A percentile compares a stretch with the other conserved stretches of the same genome.
phyloP scores from a whole-genome alignment of 2,888 invertebrate genomes.

The Trisateles emortualis region DNA sequence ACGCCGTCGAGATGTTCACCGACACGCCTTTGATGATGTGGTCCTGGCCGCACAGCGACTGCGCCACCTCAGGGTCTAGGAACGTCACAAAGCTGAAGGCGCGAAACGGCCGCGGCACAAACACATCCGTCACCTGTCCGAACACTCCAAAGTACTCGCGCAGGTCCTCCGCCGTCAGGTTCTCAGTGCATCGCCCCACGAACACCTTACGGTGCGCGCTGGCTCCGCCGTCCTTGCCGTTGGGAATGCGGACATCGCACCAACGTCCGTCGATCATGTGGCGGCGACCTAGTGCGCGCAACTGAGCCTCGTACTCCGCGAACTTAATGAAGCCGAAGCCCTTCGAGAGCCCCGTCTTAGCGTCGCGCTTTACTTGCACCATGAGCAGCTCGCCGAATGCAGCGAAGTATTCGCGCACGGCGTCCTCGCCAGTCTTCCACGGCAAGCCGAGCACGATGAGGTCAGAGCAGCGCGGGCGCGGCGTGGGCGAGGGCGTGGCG shows the following conservation, averaged over 20 bases:
- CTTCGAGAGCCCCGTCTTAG: constrained; percentile 88
- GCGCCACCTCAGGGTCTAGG: constrained; percentile 92
- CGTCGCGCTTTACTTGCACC: constrained; percentile 87
- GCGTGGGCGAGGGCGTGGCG: constrained; percentile 90
- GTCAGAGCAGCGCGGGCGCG: constrained; percentile 88
- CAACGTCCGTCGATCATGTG: constrained; percentile 91
- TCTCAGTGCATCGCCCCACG: constrained; percentile 94
- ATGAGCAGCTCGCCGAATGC: constrained; percentile 89
- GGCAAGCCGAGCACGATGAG: constrained; percentile 93
- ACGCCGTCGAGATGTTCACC: constrained; percentile 95
- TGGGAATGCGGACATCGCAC: constrained; percentile 91
- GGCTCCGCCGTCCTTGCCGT: constrained; percentile 89
- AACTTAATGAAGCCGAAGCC: constrained; percentile 92
- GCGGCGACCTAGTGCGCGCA: constrained; percentile 88
- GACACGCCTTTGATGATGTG: constrained; percentile 95
- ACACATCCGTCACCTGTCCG: constrained; percentile 95
- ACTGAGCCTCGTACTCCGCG: constrained; percentile 88
- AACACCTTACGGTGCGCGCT: constrained; percentile 92
- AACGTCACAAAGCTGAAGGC: constrained; percentile 95
- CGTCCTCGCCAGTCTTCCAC: constrained; percentile 92
- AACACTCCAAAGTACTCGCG: constrained; percentile 92
- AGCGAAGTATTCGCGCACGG: constrained; percentile 90
- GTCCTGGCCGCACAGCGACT: constrained; percentile 93
- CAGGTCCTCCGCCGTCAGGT: constrained; percentile 92
- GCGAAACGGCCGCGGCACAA: constrained; percentile 94